These are phyloP conservation scores for Xylophagus ater DNA, from an alignment of 2,888 invertebrate species.

Conservation along the genomic window DNA sequence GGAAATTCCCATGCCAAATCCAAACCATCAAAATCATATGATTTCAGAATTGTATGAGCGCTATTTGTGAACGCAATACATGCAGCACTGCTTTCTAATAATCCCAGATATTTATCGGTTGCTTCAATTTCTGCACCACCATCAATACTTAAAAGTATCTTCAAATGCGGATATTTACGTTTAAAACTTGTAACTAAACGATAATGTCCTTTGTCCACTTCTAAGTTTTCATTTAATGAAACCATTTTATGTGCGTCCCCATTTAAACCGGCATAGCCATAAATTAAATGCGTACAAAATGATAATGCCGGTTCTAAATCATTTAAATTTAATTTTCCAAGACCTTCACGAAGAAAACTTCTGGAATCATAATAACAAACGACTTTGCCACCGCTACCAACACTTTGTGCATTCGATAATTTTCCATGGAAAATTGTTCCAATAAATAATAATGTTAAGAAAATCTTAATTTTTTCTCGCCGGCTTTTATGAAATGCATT, in stretches of 20 bases:
- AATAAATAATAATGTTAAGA: too few species aligned
- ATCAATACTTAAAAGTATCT: conserved; percentile 64
- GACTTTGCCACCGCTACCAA: too few species aligned
- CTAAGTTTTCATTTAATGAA: conserved; percentile 59
- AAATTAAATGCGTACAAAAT: conserved; percentile 67
- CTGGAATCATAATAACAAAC: too few species aligned
- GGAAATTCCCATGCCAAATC: conserved; percentile 84
- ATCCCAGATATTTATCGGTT: conserved; percentile 53
- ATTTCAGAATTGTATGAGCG: conserved; percentile 55
- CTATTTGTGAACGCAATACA: conserved; percentile 69
- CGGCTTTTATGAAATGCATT: too few species aligned
- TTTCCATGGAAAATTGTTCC: too few species aligned
- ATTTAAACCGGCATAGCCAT: conserved; percentile 67
- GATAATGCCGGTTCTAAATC: conserved; percentile 64
- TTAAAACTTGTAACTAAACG: conserved; percentile 59
- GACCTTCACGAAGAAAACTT: too few species aligned
- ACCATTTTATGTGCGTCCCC: conserved; percentile 56
- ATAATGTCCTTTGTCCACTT: conserved; percentile 63
- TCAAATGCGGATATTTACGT: conserved; percentile 55
- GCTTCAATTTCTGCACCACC: conserved; percentile 60
- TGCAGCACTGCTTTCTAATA: conserved; percentile 63
- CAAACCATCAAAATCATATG: conserved; percentile 76
- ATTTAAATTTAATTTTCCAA: conserved; percentile 60
- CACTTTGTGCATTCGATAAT: too few species aligned
- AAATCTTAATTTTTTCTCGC: too few species aligned